Evolutionary conservation across 2,113 vertebrate species (phyloP), one percentile per base, ranked within the genome.

Genomic region (Bostrychus sinensis): DNA sequence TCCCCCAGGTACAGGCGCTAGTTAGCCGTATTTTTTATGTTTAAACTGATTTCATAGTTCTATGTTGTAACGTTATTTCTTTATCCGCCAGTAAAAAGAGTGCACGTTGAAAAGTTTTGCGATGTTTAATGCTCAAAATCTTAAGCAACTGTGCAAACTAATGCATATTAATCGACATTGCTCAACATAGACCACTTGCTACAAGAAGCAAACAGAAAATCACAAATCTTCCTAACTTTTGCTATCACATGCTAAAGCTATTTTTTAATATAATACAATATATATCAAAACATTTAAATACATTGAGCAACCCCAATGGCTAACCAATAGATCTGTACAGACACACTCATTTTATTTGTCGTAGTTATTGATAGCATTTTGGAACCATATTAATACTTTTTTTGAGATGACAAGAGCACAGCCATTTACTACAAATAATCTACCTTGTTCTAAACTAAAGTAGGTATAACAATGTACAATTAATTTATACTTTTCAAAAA

Each of bases 71-170:
- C 3, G n/a, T n/a, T n/a, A n/a, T n/a, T n/a, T 32, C 30, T 32
- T 32, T 32, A 32, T 32, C 30, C n/a, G n/a, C n/a, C 20, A 25
- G 20, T 9, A 25, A 28, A 48, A 51, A 51, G 14, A 51, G 28
- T 9, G 14, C 48, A 28, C 23, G 4, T 51, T 28, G 4, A 20
- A 56, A 5, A 28, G 57, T 66, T 67, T 9, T 30, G 55, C 19
- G 76, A 79, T 70, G 72, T 19, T 25, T 19, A 39, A 57, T 53
- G 50, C 10, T 28, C 45, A 32, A 12, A n/a, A 46, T 11, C 38
- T 54, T 48, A 12, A 48, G 6, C 53, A 65, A 37, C 32, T 25
- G 28, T 55, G 14, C 48, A 54, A 53, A 57, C 7, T 45, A 50
- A 25, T 60, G 63, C 55, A 32, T 61, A 41, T 50, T 61, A 34